Conservation (phyloP, 1,140 invertebrate genomes). For the Neocloeon triangulifer region DNA sequence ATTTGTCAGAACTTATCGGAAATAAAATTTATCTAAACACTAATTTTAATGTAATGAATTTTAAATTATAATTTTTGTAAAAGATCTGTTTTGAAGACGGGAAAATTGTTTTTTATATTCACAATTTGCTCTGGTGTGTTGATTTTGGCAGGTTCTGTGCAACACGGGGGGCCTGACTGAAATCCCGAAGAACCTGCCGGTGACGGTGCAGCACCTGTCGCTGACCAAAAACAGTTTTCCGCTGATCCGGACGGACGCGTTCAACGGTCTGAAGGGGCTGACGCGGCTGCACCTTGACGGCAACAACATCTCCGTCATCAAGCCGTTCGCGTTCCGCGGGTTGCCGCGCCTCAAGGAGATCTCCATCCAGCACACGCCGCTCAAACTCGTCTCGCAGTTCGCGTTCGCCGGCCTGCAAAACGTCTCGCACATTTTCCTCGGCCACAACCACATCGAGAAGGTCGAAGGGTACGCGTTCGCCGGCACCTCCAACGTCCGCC, state of each 20-base stretch:
- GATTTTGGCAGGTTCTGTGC: conserved; percentile 52
- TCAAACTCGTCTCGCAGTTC: conserved; percentile 48
- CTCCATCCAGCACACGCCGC: conserved; percentile 57
- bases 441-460: conserved; percentile 51
- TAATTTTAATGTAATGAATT: too few species aligned
- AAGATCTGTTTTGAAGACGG: too few species aligned
- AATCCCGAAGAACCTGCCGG: conserved; percentile 44
- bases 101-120: too few species aligned
- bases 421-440: conserved; percentile 43
- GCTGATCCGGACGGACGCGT: conserved; percentile 52
- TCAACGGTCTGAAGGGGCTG: conserved; percentile 40
- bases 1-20: too few species aligned
- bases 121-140: too few species aligned
- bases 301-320: conserved; percentile 55
- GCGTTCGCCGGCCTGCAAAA: conserved; percentile 54
- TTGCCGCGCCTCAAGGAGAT: conserved; percentile 46
- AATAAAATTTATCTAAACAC: too few species aligned
- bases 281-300: conserved; percentile 52
- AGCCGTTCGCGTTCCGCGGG: conserved; percentile 60
- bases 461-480: conserved; percentile 62
- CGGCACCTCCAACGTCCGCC: conserved; percentile 52
- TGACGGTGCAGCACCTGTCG: conserved; percentile 53
- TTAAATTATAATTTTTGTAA: too few species aligned
- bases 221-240: conserved; percentile 58
- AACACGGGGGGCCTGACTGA: conserved; percentile 56